phyloP scores from a whole-genome alignment of 2,888 invertebrate genomes.

The Pristionchus exspectatus region DNA sequence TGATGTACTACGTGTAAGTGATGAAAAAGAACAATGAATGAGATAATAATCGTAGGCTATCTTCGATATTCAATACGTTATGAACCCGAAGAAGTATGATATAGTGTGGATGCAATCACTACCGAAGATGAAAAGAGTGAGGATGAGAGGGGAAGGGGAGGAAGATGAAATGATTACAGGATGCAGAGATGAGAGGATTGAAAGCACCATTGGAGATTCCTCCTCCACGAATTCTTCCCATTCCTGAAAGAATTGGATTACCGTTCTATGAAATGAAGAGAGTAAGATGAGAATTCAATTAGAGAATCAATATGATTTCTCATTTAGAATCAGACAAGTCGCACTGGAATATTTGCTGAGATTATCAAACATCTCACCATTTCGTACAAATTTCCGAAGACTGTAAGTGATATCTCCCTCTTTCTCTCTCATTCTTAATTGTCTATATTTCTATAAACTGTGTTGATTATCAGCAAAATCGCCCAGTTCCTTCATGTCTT shows the following conservation, averaged over 20 bases:
- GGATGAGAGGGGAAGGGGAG: background rate
- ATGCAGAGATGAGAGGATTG: conserved; percentile 1
- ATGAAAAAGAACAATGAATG: background rate
- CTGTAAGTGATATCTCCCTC: background rate
- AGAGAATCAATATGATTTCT: background rate
- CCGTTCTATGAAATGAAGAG: conserved; percentile 33
- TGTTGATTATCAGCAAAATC: background rate
- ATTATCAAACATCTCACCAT: background rate
- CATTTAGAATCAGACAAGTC: background rate
- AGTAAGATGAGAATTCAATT: background rate
- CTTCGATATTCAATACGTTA: background rate
- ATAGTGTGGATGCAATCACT: background rate
- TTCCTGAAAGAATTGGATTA: background rate
- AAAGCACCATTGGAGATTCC: background rate
- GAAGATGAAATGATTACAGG: background rate
- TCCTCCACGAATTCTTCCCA: background rate
- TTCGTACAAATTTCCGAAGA: background rate
- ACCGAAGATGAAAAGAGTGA: conserved; percentile 19
- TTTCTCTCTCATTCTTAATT: background rate
- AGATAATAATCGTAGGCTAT: background rate
- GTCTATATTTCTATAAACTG: background rate
- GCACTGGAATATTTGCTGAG: background rate
- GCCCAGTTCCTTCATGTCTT: background rate
- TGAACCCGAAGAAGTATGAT: background rate
- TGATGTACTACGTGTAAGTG: background rate